phyloP scores from a whole-genome alignment of 2,888 invertebrate genomes.

The Trichacis sp. region DNA sequence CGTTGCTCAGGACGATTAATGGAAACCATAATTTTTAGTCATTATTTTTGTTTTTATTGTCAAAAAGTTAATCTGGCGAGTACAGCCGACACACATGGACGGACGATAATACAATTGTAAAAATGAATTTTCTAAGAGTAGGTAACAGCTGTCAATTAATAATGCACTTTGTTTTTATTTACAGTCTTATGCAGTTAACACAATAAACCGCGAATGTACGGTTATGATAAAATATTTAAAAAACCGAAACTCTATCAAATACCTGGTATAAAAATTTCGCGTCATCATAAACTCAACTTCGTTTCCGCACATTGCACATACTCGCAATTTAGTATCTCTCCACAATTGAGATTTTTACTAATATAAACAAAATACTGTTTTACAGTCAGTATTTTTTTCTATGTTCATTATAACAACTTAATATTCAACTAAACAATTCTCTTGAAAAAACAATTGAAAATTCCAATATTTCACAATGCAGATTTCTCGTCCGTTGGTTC shows the following conservation, averaged over 20 bases:
- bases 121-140: conserved; percentile 20
- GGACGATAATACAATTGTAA: conserved; percentile 33
- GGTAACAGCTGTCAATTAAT: conserved; percentile 16
- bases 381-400: background rate
- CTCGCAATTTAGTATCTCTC: background rate
- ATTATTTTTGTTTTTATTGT: conserved; percentile 35
- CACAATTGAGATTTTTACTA: background rate
- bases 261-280: too few species aligned
- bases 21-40: too few species aligned
- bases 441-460: background rate
- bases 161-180: conserved; percentile 24
- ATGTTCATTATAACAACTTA: background rate
- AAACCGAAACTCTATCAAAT: too few species aligned
- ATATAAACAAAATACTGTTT: background rate
- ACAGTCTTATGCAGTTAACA: conserved; percentile 27
- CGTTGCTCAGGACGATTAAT: too few species aligned
- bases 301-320: background rate
- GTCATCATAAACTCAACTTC: too few species aligned
- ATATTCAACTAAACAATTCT: background rate
- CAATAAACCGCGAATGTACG: conserved; percentile 1
- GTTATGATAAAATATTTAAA: too few species aligned
- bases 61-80: conserved; percentile 28
- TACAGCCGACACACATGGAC: conserved; percentile 41
- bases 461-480: conserved; percentile 54
- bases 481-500: conserved; percentile 65